Percentiles rank a stretch among this genome's conserved stretches.
These are phyloP conservation scores for Jaculus jaculus DNA, from an alignment of 2,113 vertebrate genomes.

Conservation along the genomic window DNA sequence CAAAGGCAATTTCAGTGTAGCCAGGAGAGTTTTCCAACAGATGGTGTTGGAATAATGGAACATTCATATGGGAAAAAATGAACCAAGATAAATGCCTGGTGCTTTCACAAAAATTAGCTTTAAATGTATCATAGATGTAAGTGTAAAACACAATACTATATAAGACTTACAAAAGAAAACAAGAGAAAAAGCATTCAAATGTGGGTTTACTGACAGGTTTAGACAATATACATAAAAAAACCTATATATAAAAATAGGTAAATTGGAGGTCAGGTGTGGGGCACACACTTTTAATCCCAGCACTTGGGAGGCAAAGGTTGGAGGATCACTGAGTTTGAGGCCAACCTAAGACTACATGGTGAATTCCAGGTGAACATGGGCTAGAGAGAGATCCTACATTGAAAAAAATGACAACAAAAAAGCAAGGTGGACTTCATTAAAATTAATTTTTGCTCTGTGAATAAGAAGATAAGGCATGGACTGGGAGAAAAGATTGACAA, in stretches of 20 bases:
- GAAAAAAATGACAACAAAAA: too few relatives aligned
- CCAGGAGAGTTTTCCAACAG: conserved; percentile 10
- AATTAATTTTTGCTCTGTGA: neutral
- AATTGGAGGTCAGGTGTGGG: neutral
- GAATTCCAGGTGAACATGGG: too few relatives aligned
- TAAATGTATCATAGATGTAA: neutral
- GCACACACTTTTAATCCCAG: too few relatives aligned
- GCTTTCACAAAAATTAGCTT: neutral
- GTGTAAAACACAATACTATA: neutral
- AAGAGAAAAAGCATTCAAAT: neutral
- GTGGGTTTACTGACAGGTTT: neutral
- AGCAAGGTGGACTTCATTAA: neutral
- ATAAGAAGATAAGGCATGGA: neutral
- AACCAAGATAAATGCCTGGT: neutral
- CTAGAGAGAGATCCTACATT: too few relatives aligned
- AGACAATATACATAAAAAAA: neutral
- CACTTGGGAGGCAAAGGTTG: too few relatives aligned
- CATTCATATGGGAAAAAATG: neutral
- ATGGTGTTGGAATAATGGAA: neutral
- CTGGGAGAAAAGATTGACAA: neutral
- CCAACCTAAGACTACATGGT: too few relatives aligned
- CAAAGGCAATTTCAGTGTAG: neutral
- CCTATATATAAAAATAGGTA: neutral
- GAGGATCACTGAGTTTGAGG: too few relatives aligned
- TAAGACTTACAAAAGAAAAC: neutral